Evolutionary conservation across 2,888 invertebrate species (phyloP).

Genomic region (Drosophila pseudotalamancana): DNA sequence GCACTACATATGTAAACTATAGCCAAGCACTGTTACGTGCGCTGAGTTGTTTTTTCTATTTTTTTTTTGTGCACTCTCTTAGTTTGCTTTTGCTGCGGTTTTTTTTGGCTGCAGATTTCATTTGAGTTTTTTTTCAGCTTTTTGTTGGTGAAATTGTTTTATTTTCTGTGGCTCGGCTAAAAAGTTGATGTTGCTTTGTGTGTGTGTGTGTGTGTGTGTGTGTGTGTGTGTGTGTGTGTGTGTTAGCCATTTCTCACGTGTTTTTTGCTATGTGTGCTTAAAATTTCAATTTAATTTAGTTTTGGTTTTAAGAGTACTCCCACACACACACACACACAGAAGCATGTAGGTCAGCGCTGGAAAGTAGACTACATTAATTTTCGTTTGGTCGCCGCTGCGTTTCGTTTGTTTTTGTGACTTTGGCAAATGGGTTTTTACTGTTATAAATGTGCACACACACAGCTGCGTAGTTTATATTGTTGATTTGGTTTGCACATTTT

Average conservation of each 20-base stretch:
- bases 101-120: conserved; percentile 73
- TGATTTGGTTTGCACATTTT: conserved; percentile 46
- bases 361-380: conserved; percentile 78
- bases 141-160: conserved; percentile 68
- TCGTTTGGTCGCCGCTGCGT: conserved; percentile 59
- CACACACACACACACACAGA: conserved; percentile 19
- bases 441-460: conserved; percentile 19
- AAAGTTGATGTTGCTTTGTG: conserved; percentile 52
- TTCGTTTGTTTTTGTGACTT: conserved; percentile 55
- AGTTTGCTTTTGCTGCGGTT: conserved; percentile 63
- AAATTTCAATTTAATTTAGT: conserved; percentile 81
- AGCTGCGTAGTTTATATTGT: conserved; percentile 46
- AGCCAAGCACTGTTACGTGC: conserved; percentile 23
- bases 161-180: conserved; percentile 34
- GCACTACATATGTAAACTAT: conserved; percentile 22
- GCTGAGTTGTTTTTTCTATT: conserved; percentile 23
- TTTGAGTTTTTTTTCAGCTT: conserved; percentile 43
- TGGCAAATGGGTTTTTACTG: conserved; percentile 66
- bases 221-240: conserved; percentile 17
- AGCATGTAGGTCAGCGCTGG: conserved; percentile 64
- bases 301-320: conserved; percentile 70
- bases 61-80: conserved; percentile 13
- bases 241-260: conserved; percentile 59
- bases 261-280: conserved; percentile 62
- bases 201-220: conserved; percentile 28